phyloP scores from a whole-genome alignment of 2,888 invertebrate species.

The Cheiracanthium punctorium region DNA sequence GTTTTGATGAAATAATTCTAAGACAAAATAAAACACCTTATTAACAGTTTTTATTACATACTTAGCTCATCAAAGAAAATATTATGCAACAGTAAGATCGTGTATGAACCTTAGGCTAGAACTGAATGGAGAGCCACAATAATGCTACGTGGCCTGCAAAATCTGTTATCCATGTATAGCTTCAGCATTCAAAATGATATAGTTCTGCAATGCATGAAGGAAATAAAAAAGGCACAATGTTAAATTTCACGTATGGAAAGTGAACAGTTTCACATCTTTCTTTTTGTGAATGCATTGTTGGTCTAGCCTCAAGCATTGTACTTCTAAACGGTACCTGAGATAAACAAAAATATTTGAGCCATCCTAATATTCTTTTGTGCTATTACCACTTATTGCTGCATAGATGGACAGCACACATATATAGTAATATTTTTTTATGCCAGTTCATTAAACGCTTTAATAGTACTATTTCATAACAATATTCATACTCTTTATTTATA shows the following conservation, averaged over 20 bases:
- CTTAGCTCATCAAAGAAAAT: no score
- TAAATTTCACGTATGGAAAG: conserved; percentile 43
- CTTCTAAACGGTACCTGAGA: conserved; percentile 44
- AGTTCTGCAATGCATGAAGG: conserved; percentile 53
- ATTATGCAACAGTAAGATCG: no score
- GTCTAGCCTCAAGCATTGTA: conserved; percentile 11
- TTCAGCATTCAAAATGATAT: conserved; percentile 46
- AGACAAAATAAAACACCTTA: no score
- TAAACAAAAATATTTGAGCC: conserved; percentile 56
- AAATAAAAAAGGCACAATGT: conserved; percentile 67
- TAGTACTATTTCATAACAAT: background rate
- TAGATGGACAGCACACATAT: conserved; percentile 7
- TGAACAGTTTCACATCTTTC: conserved; percentile 24
- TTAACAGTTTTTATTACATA: no score
- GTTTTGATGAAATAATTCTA: no score
- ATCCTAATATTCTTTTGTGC: conserved; percentile 25
- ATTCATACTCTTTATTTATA: conserved; percentile 10
- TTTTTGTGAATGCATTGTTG: background rate
- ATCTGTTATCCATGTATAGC: conserved; percentile 32
- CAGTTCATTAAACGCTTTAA: background rate
- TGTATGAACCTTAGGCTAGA: conserved; percentile 11
- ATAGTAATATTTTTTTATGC: background rate
- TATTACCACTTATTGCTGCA: conserved; percentile 29
- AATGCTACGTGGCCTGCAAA: conserved; percentile 21
- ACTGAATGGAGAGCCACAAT: conserved; percentile 11